Evolutionary conservation across 2,113 vertebrate genomes (phyloP).

Genomic region (Setophaga coronata): DNA sequence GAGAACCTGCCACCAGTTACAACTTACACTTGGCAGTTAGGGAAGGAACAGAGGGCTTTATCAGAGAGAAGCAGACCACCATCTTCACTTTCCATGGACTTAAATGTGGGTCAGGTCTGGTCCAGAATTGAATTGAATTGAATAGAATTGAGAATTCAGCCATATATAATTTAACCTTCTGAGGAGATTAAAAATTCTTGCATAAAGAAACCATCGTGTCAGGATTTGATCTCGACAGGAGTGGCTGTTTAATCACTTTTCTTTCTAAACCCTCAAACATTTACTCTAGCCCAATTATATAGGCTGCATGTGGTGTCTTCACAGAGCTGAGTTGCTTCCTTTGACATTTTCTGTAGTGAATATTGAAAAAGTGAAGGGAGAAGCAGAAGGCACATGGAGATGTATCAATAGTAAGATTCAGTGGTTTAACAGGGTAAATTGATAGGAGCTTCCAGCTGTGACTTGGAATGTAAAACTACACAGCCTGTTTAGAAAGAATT

Average conservation of each 20-base stretch:
- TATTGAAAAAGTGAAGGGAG: not conserved
- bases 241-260: not conserved
- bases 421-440: not conserved
- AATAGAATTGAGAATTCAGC: not conserved
- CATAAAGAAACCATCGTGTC: not conserved
- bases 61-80: not conserved
- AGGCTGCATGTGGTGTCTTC: not conserved
- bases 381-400: not conserved
- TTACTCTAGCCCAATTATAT: not conserved
- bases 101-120: not conserved
- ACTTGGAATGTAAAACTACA: not conserved
- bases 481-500: not conserved
- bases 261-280: not conserved
- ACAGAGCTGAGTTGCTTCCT: not conserved
- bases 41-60: not conserved
- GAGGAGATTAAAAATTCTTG: not conserved
- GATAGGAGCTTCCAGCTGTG: not conserved
- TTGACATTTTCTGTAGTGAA: not conserved
- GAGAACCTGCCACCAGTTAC: not conserved
- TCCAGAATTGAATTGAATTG: not conserved
- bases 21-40: not conserved
- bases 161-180: not conserved
- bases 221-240: not conserved
- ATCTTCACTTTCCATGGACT: not conserved
- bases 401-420: not conserved